Percentiles rank a stretch among this genome's conserved stretches.
Conservation (phyloP, 2,113 vertebrate genomes). For the Sinocyclocheilus anshuiensis region DNA sequence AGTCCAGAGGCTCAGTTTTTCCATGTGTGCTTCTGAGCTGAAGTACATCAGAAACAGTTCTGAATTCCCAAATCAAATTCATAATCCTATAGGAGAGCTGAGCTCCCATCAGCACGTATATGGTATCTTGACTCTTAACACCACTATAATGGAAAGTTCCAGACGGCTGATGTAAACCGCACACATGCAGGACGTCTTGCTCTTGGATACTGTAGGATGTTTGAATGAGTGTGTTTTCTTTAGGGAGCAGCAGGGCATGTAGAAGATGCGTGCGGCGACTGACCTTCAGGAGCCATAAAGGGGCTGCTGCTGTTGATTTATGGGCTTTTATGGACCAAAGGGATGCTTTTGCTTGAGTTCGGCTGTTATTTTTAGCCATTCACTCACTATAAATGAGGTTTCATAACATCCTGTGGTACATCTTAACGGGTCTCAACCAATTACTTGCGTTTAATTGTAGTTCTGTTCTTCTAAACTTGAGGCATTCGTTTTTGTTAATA, state of each 20-base stretch:
- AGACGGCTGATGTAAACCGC: conserved; percentile 53
- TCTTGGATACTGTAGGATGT: conserved; percentile 40
- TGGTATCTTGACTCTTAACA: conserved; percentile 16
- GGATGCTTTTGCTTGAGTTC: background rate
- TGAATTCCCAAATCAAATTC: background rate
- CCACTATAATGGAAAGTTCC: conserved; percentile 52
- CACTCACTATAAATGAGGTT: background rate
- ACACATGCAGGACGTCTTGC: conserved; percentile 31
- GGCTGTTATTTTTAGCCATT: background rate
- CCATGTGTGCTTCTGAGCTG: background rate
- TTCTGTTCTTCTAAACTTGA: background rate
- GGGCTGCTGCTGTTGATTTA: background rate
- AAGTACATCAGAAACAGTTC: conserved; percentile 15
- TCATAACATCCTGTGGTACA: background rate
- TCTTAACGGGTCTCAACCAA: background rate
- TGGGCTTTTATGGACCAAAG: background rate
- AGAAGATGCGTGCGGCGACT: background rate
- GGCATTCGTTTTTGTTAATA: background rate
- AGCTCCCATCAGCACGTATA: background rate
- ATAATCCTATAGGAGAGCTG: background rate
- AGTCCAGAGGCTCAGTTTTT: conserved; percentile 3
- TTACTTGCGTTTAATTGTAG: background rate
- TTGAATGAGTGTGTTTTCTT: background rate
- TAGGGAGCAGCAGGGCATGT: background rate
- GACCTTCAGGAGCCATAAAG: background rate